Evolutionary conservation across 2,888 invertebrate genomes (phyloP).

Genomic region (Lysandra bellargus): DNA sequence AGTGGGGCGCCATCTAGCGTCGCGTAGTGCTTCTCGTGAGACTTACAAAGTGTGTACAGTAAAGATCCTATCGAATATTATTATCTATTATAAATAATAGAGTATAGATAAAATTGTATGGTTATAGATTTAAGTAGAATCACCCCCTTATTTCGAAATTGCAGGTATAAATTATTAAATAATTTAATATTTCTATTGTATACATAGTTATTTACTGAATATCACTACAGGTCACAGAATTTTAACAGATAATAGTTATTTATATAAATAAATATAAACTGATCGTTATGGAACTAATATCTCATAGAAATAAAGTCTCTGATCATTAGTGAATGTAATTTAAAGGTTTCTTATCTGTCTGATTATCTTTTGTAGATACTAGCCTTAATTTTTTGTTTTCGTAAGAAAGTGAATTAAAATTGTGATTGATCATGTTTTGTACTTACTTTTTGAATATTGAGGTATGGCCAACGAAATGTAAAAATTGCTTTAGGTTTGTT

Average conservation of each 20-base stretch:
- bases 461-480: constrained; percentile 18
- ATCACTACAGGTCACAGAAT: constrained; percentile 37
- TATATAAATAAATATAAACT: constrained; percentile 22
- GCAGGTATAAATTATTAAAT: constrained; percentile 69
- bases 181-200: constrained; percentile 40
- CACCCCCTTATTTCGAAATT: constrained; percentile 75
- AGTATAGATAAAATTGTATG: constrained; percentile 53
- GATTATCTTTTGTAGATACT: constrained; percentile 19
- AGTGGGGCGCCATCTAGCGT: constrained; percentile 50
- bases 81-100: constrained; percentile 68
- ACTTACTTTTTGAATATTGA: not conserved
- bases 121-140: constrained; percentile 68
- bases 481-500: constrained; percentile 34
- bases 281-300: constrained; percentile 15
- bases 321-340: not conserved
- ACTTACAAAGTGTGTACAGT: constrained; percentile 77
- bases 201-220: constrained; percentile 35
- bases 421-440: constrained; percentile 4
- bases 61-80: constrained; percentile 70
- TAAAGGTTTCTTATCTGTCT: not conserved
- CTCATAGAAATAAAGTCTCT: constrained; percentile 14
- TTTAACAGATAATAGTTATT: constrained; percentile 27
- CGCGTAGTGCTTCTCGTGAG: constrained; percentile 67
- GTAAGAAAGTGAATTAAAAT: not conserved
- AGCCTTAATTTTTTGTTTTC: not conserved